These are phyloP conservation scores for Pachyramphus minor DNA, from an alignment of 2,113 vertebrate species.

Conservation along the genomic window DNA sequence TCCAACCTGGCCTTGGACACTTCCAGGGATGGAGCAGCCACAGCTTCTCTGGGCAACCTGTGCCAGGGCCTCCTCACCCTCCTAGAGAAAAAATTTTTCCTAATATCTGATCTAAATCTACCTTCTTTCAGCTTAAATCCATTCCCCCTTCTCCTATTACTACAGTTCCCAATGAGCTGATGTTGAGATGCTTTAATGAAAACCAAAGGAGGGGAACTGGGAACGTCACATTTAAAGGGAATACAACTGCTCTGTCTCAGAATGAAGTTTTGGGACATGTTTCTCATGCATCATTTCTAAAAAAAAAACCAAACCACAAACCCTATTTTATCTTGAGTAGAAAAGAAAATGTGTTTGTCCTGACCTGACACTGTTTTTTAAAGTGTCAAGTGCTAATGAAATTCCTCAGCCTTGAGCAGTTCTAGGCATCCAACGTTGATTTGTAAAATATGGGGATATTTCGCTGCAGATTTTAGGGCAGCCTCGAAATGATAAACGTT, in stretches of 20 bases:
- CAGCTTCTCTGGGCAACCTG: neutral
- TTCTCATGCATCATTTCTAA: neutral
- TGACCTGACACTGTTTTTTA: conserved; percentile 41
- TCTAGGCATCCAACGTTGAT: neutral
- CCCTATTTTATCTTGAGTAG: neutral
- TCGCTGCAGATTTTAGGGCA: neutral
- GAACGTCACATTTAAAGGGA: rapidly evolving
- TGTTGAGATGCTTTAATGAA: neutral
- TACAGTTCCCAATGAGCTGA: rapidly evolving
- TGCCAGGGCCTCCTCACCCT: neutral
- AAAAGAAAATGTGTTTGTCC: conserved; percentile 38
- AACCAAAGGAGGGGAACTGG: neutral
- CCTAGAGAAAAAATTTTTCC: neutral
- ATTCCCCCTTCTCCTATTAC: rapidly evolving
- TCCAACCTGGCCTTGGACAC: neutral
- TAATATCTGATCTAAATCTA: neutral
- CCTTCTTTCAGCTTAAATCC: neutral
- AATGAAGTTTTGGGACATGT: neutral
- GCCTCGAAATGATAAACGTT: conserved; percentile 10
- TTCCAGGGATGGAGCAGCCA: neutral
- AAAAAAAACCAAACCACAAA: neutral
- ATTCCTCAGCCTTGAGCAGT: conserved; percentile 57
- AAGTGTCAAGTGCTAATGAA: conserved; percentile 63
- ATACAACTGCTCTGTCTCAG: neutral
- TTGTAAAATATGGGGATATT: conserved; percentile 14